A percentile compares a stretch with the other conserved stretches of the same genome.
phyloP scores from a whole-genome alignment of 1,140 invertebrate species.

The Pseudoatta argentina region DNA sequence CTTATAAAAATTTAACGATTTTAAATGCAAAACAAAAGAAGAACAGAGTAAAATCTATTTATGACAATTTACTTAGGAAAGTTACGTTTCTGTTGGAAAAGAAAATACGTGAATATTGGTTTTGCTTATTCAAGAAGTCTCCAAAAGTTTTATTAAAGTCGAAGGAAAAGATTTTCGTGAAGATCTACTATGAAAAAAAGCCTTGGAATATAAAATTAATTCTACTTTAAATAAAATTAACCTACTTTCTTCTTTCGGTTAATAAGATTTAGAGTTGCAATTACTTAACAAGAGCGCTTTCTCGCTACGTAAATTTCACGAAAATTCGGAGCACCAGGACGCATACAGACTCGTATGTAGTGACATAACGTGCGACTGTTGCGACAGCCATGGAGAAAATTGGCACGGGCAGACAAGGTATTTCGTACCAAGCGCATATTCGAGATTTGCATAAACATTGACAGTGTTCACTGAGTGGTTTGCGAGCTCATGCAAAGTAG shows the following conservation, averaged over 20 bases:
- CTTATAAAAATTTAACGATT: neutral
- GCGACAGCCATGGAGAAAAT: constrained; percentile 47
- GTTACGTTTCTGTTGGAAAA: neutral
- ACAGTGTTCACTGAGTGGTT: constrained; percentile 63
- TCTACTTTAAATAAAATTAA: neutral
- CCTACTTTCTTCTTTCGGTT: neutral
- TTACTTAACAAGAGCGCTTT: constrained; percentile 19
- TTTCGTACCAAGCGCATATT: constrained; percentile 53
- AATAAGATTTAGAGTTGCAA: constrained; percentile 6
- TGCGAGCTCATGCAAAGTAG: constrained; percentile 60
- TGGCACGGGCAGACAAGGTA: constrained; percentile 47
- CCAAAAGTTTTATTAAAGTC: constrained; percentile 5
- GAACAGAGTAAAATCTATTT: neutral
- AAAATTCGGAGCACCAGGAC: constrained; percentile 11
- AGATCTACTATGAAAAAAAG: neutral
- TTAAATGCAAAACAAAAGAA: constrained; percentile 1
- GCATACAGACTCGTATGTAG: neutral
- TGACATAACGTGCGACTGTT: constrained; percentile 35
- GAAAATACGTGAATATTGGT: constrained; percentile 9
- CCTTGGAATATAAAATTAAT: neutral
- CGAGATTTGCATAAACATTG: constrained; percentile 64
- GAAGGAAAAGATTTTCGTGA: neutral
- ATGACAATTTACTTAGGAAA: constrained; percentile 27
- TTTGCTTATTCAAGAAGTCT: constrained; percentile 28
- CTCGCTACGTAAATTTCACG: constrained; percentile 23